Evolutionary conservation across 2,888 invertebrate species (phyloP).

Genomic region (Idaea aversata): DNA sequence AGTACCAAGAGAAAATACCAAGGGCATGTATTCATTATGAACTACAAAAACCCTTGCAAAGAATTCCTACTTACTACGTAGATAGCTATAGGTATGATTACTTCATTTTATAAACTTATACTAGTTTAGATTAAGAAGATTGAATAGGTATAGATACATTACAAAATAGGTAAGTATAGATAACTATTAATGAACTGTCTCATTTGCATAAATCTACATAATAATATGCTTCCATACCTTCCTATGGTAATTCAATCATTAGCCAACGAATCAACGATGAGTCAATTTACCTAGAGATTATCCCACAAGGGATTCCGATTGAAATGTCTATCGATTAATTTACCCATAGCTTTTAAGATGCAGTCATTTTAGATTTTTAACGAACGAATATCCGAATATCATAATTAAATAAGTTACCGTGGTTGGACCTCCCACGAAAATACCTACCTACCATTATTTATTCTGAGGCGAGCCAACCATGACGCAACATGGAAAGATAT

Average conservation of each 20-base stretch:
- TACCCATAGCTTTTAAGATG: not conserved
- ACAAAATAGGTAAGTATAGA: not conserved
- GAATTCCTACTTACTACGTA: not conserved
- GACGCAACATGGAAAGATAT: conserved; percentile 24
- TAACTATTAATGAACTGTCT: not conserved
- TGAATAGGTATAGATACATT: not conserved
- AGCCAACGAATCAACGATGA: not conserved
- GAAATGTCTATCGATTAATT: not conserved
- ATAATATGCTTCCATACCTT: not conserved
- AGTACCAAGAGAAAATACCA: conserved; percentile 1
- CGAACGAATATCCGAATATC: conserved; percentile 11
- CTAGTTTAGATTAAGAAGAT: not conserved
- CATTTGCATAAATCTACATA: not conserved
- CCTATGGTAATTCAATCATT: conserved; percentile 1
- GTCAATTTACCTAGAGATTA: not conserved
- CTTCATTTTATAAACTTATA: not conserved
- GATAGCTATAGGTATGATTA: not conserved
- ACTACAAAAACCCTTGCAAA: not conserved
- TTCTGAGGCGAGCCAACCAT: conserved; percentile 27
- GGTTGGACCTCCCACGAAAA: conserved; percentile 31
- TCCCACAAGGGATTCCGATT: not conserved
- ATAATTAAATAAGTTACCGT: conserved; percentile 11
- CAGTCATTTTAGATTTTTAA: conserved; percentile 2
- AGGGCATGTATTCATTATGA: not conserved
- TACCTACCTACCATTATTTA: conserved; percentile 20